Base-by-base conservation (phyloP, 1,140 invertebrate genomes). In the Panulirus ornatus region DNA sequence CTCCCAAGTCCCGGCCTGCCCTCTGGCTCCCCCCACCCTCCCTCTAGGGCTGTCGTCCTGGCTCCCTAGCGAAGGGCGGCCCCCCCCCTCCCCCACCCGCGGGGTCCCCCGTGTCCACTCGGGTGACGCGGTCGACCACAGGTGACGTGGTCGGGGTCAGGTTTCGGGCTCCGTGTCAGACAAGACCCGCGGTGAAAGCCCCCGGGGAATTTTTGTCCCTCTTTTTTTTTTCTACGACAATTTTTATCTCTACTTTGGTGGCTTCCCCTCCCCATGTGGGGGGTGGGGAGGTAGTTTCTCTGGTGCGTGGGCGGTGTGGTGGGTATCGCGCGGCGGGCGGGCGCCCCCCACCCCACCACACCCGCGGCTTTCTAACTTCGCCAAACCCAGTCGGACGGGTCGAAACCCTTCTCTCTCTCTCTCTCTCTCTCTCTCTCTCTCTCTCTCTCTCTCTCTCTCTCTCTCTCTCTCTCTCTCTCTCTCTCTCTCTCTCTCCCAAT, bases 171-270 rank as follows among this genome's bases (percentile, higher is more conserved):
- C n/a, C n/a, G n/a, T n/a, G n/a, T n/a, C n/a, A n/a, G 76, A 42
- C 44, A 11, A 2, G 0, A 30, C 76, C 8, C 27, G 76, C 76
- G 22, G n/a, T 34, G 38, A 51, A 47, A 79, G 70, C 70, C 70
- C 36, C 70, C 70, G 0, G 70, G 30, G 70, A 71, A 71, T 34
- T 71, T 71, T 71, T 71, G 14, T 71, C 14, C 30, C 70, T 14
- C 30, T 54, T 79, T 79, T 79, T 79, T 47, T 79, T n/a, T n/a
- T n/a, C n/a, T n/a, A n/a, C n/a, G n/a, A n/a, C n/a, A 38, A 51
- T 47, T 47, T 79, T 79, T 79, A 79, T 79, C 76, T 79, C 76
- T 79, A 79, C 76, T 79, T 79, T 79, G 76, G 44, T 44, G 76
- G 76, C 76, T 79, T 79, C 76, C 27, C n/a, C n/a, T n/a, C n/a